Base-by-base conservation (phyloP, 2,113 vertebrate genomes). In the Callionymus lyra region DNA sequence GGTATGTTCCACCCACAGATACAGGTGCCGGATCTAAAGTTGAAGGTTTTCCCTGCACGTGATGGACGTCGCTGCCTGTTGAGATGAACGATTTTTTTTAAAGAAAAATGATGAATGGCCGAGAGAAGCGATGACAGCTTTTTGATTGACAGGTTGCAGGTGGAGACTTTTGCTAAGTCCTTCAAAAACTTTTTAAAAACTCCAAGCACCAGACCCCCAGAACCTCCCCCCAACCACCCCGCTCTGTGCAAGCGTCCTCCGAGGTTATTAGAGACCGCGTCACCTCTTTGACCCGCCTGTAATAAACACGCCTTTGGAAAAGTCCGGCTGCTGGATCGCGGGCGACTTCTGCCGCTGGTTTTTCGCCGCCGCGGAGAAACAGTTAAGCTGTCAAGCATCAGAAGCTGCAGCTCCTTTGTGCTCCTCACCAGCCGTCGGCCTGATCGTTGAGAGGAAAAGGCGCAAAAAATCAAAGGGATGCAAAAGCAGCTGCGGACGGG, bases 81-180 rank as follows among this genome's bases (percentile, higher is more conserved):
- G 65, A 84, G 83, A 86, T 83, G 69, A 84, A 85, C 82, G 79
- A 70, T 73, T 83, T 81, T 70, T 14, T 31, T n/a, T n/a, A n/a
- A n/a, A n/a, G n/a, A 37, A 77, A 77, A 63, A 84, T 84, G 84
- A 87, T 82, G 82, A 83, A 87, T 85, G 79, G 59, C 73, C 36
- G 45, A 51, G 59, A 75, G 75, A 38, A 41, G 56, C 6, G 80
- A 58, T 68, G 82, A 85, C 83, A 85, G 74, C 41, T 54, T n/a
- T 67, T 46, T 83, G 83, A 86, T 74, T 84, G 84, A 85, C 82
- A 70, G 31, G 70, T 79, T 84, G 77, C 86, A 87, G 84, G 84
- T 87, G 84, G 53, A 42, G 19, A 34, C 50, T 43, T n/a, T 34
- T 48, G 44, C 49, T 41, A 55, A 56, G 51, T 66, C 63, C 53